Percentiles rank a stretch among this genome's conserved stretches.
phyloP scores from a whole-genome alignment of 2,888 invertebrate species.

The Lasioglossum morio region DNA sequence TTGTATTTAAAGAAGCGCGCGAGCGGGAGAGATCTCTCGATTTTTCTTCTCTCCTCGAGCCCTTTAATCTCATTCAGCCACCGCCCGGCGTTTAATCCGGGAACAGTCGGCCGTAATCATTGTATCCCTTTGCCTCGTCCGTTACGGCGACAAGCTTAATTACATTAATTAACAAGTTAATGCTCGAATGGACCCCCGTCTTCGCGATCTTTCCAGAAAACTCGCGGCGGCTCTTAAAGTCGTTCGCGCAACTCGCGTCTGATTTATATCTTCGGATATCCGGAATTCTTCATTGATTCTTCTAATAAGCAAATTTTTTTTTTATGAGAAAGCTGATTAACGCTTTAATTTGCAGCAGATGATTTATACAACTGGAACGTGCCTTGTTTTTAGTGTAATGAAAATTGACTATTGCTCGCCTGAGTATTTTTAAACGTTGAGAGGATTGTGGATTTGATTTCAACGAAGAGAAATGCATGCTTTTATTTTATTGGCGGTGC shows the following conservation, averaged over 20 bases:
- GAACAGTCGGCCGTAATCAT: slow-evolving; percentile 54
- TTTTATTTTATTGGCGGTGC: background rate
- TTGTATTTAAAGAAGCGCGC: slow-evolving; percentile 39
- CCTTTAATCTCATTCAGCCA: slow-evolving; percentile 41
- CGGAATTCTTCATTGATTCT: background rate
- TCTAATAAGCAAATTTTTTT: background rate
- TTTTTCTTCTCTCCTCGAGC: background rate
- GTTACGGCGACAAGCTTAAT: slow-evolving; percentile 48
- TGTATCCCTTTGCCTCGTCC: slow-evolving; percentile 31
- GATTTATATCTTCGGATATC: background rate
- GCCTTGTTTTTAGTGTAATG: background rate
- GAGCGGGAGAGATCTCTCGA: background rate
- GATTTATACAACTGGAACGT: background rate
- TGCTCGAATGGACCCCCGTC: background rate
- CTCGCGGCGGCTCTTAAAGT: background rate
- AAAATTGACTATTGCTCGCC: background rate
- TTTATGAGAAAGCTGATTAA: background rate
- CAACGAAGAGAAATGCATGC: background rate
- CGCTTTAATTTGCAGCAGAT: background rate
- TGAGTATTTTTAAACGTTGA: background rate
- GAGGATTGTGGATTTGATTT: background rate
- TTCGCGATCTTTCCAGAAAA: background rate
- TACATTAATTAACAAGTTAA: slow-evolving; percentile 53
- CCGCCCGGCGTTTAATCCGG: slow-evolving; percentile 45
- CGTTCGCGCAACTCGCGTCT: background rate